Conservation (phyloP, 2,888 invertebrate species). For the Calameuta filiformis region DNA sequence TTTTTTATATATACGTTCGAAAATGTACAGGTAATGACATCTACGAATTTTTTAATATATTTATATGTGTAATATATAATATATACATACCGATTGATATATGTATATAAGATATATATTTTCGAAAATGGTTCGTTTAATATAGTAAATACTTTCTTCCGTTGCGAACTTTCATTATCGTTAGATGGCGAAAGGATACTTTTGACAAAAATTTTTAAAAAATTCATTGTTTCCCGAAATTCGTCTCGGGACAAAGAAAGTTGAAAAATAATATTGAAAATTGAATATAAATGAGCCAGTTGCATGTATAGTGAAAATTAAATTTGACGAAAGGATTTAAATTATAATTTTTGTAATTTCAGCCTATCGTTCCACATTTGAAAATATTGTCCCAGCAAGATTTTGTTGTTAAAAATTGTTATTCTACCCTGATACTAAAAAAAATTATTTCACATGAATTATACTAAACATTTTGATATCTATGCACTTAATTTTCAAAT, state of each 20-base stretch:
- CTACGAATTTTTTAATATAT: constrained; percentile 17
- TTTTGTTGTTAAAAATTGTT: not conserved
- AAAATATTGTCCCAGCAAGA: not conserved
- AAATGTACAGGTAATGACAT: constrained; percentile 39
- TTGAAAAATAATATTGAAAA: not conserved
- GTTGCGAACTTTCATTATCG: not conserved
- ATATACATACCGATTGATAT: constrained; percentile 5
- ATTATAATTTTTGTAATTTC: not conserved
- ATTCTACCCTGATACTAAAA: not conserved
- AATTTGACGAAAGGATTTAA: not conserved
- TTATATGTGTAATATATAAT: constrained; percentile 22
- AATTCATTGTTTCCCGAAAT: not conserved
- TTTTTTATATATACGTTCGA: constrained; percentile 19
- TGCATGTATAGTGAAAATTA: not conserved
- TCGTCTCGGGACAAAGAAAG: not conserved
- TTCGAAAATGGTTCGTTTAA: not conserved
- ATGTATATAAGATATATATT: not conserved
- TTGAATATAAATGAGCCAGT: not conserved
- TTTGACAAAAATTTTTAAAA: not conserved
- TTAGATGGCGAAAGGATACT: not conserved
- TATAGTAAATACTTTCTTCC: not conserved
- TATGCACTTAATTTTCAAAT: not conserved
- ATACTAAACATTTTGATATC: not conserved
- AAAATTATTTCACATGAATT: not conserved
- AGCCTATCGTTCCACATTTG: not conserved